Evolutionary conservation across 2,888 invertebrate genomes (phyloP), one percentile per base, ranked within the genome.

Genomic region (Uloborus plumipes): DNA sequence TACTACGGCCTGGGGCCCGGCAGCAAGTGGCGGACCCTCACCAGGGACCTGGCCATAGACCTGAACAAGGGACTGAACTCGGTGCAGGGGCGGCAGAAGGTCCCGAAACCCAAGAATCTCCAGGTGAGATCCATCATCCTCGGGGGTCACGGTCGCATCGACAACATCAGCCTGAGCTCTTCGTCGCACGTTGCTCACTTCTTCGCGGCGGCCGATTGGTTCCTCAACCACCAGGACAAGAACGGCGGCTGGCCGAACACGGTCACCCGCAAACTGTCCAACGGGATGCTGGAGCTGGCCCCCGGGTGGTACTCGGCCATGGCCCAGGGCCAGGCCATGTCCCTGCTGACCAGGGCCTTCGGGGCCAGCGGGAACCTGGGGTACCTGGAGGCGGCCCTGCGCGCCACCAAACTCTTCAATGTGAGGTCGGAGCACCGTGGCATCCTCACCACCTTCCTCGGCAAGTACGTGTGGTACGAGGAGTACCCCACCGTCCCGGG

Each of bases 241-340:
- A 92, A 93, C 22, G 99, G 99, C 65, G 99, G 98, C 84, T 99
- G 98, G 97, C 92, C 95, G 66, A 95, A 97, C 88, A 94, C 95
- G 71, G 97, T 97, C 66, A 92, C 92, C 78, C 91, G 97, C 50
- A 86, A 84, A 26, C 78, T 88, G 58, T 88, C 93, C 92, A 90
- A 92, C 94, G 86, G 93, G 64, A 93, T 94, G 31, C 93, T 94
- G 89, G 94, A 94, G 86, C 91, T 98, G 66, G 91, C 92, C 86
- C 94, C 96, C 1, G 97, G 97, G 82, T 97, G 97, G 97, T 94
- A 97, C 89, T 98, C 98, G 0, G 96, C 98, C 0, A 99, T 99
- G 99, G 97, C 96, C 2, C 99, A 99, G 89, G 99, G 99, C 0
- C 99, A 99, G 84, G 91, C 89, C 13, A 94, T 99, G 86, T 98